Base-by-base conservation (phyloP, 2,797 vertebrate species). In the Manis javanica region DNA sequence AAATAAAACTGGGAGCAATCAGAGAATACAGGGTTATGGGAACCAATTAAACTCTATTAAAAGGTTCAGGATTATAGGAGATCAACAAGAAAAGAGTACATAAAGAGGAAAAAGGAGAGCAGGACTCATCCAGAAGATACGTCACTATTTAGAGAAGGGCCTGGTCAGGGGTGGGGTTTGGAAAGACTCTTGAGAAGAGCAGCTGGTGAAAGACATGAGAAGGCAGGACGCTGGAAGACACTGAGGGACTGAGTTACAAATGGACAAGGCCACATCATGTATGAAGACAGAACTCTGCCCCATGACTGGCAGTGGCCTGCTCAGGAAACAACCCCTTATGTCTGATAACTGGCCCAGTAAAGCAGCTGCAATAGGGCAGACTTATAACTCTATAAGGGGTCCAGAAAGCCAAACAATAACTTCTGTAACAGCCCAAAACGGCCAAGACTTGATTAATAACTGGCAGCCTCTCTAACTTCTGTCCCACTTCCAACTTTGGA, bases 1-100 rank as follows among this genome's bases (percentile, higher is more conserved):
- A 64, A 9, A 21, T 11, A 55, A 64, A 53, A 14, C 2, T 4
- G 71, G 15, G 15, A 1, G 0, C 0, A 31, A 3, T 53, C 21
- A 0, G 16, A 64, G 26, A 75, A 29, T 13, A 37, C 69, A 14
- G 26, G 46, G 8, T 24, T 72, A 31, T 15, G 18, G 24, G 29
- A 69, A 68, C 29, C 29, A 51, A 31, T 1, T 53, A 53, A 53
- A 23, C 19, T 39, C 34, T 51, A 42, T 24, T 37, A 16, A 34
- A 64, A 29, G 10, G 1, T 55, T n/a, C 2, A 6, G 7, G 46
- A 64, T 46, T 42, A 39, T 11, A 16, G 1, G 21, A 15, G 0
- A 53, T 55, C 57, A n/a, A 10, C 10, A 21, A 42, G 34, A 72
- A n/a, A 75, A 39, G 15, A 29, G 7, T 55, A 4, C 19, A 1